Evolutionary conservation across 2,113 vertebrate genomes (phyloP), one percentile per base, ranked within the genome.

Genomic region (Aegotheles bennettii): DNA sequence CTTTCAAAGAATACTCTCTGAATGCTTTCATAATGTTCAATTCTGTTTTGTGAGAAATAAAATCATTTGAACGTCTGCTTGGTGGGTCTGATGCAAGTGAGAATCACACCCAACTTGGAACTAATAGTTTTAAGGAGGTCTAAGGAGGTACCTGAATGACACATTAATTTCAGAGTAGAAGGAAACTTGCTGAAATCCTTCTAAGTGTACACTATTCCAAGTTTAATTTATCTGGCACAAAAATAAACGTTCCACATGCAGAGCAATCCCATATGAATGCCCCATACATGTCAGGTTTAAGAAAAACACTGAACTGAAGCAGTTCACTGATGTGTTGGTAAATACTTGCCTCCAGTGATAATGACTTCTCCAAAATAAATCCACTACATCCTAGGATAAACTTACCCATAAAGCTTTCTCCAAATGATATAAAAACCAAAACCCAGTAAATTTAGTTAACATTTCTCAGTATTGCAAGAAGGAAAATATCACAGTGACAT

Each of bases 61-160:
- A 77, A 40, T 16, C 2, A 35, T n/a, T 43, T 3, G 6, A n/a
- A 13, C 14, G 8, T 29, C 21, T 68, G 13, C 16, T 85, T 50
- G 25, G 20, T 26, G 79, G 17, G 21, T 67, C 18, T 85, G 33
- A 24, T 10, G 29, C 20, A 61, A 48, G 31, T 29, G 7, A 65
- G 16, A 68, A 51, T 12, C 48, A 2, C 5, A 24, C 21, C 1
- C 2, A 25, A 40, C 43, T 16, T 1, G 0, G n/a, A 89, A 70
- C 24, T 11, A 75, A 11, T 28, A 28, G 68, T 56, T 74, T 84
- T 56, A 23, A 65, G 47, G 47, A 40, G 21, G 19, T 56, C 35
- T 74, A 73, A 83, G 15, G 29, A 64, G 21, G 29, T 10, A 82
- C 56, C 12, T 60, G 36, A 75, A 43, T 6, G 11, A 68, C 38